Evolutionary conservation across 2,888 invertebrate species (phyloP).

Genomic region (Brassicogethes aeneus): DNA sequence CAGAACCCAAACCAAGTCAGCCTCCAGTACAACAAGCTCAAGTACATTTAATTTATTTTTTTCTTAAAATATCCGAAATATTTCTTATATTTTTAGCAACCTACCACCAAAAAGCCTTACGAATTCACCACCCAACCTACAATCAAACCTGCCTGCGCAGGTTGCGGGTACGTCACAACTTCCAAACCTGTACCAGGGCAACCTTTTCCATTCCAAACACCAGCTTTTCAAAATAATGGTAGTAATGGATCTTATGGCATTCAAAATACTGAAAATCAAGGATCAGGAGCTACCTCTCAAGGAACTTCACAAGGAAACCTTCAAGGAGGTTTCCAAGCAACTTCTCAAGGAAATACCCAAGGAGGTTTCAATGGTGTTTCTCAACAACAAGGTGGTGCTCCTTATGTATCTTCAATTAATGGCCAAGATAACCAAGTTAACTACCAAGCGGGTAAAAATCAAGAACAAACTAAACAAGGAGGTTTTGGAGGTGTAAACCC

Average conservation of each 20-base stretch:
- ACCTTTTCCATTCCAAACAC: slow-evolving; percentile 26
- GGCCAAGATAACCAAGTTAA: too few relatives aligned
- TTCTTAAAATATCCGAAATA: too few relatives aligned
- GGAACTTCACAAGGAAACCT: too few relatives aligned
- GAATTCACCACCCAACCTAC: slow-evolving; percentile 35
- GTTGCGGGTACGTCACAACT: slow-evolving; percentile 50
- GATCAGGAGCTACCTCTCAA: neutral
- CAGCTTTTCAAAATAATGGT: slow-evolving; percentile 20
- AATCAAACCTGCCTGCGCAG: slow-evolving; percentile 46
- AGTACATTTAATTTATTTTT: neutral
- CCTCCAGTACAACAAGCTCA: slow-evolving; percentile 4
- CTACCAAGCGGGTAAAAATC: too few relatives aligned
- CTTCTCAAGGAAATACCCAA: slow-evolving; percentile 1
- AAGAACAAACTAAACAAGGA: too few relatives aligned
- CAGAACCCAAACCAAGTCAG: too few relatives aligned
- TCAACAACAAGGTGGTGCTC: neutral
- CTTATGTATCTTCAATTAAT: too few relatives aligned
- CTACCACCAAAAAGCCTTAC: slow-evolving; percentile 10
- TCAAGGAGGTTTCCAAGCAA: too few relatives aligned
- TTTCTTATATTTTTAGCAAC: neutral
- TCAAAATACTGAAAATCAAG: slow-evolving; percentile 3
- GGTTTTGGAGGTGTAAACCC: too few relatives aligned
- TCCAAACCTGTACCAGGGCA: slow-evolving; percentile 33
- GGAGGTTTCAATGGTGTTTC: neutral
- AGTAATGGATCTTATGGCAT: neutral